These are phyloP conservation scores for Gambusia affinis DNA, from an alignment of 2,113 vertebrate genomes.

Conservation along the genomic window DNA sequence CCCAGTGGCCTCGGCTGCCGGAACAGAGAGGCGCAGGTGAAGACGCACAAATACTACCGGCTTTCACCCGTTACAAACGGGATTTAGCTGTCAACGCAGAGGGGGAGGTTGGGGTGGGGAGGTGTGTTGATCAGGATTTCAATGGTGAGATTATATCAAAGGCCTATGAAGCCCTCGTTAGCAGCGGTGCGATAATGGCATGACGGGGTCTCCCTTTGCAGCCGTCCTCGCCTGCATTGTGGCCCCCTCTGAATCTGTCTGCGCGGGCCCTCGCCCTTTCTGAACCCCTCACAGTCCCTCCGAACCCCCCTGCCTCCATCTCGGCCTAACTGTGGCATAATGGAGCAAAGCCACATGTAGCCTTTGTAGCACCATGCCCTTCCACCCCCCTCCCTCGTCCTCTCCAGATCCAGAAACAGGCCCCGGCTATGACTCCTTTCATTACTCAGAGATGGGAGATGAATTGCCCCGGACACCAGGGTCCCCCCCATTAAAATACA, in stretches of 20 bases:
- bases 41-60: constrained; percentile 42
- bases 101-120: constrained; percentile 32
- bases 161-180: constrained; percentile 96
- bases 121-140: constrained; percentile 91
- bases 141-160: constrained; percentile 97
- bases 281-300: constrained; percentile 83
- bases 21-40: constrained; percentile 79
- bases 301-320: constrained; percentile 43
- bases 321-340: constrained; percentile 91
- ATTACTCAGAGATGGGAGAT: constrained; percentile 87
- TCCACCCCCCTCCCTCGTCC: constrained; percentile 47
- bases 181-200: constrained; percentile 88
- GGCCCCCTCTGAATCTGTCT: constrained; percentile 84
- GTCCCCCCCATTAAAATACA: constrained; percentile 88
- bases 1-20: constrained; percentile 83
- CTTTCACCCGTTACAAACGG: constrained; percentile 86
- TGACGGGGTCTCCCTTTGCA: constrained; percentile 84
- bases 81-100: constrained; percentile 91
- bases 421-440: constrained; percentile 87
- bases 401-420: constrained; percentile 63
- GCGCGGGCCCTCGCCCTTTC: constrained; percentile 87
- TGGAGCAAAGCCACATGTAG: constrained; percentile 92
- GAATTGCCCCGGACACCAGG: constrained; percentile 87
- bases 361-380: constrained; percentile 73
- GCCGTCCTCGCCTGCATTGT: constrained; percentile 86